Percentiles rank a stretch among this genome's conserved stretches.
These are phyloP conservation scores for Baryphthengus martii DNA, from an alignment of 2,113 vertebrate species.

Conservation along the genomic window DNA sequence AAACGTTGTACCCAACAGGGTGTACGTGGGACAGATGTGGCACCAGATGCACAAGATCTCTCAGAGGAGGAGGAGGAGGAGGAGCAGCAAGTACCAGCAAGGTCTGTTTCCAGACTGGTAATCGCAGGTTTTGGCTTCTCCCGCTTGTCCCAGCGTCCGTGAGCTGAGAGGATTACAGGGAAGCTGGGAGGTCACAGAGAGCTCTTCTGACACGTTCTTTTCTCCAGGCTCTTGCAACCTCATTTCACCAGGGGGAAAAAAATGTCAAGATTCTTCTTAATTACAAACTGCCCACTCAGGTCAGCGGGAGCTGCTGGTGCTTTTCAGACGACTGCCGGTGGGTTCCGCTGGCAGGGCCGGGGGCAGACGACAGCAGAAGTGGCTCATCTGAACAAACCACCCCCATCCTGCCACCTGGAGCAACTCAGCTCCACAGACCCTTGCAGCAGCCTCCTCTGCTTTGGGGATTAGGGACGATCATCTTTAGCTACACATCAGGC, in stretches of 20 bases:
- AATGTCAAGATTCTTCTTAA: neutral
- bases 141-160: accelerated
- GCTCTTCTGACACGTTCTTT: neutral
- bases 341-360: accelerated
- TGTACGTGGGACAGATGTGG: accelerated
- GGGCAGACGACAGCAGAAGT: accelerated
- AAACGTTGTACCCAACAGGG: neutral
- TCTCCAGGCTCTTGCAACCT: neutral
- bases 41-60: neutral
- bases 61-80: neutral
- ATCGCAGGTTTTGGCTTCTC: accelerated
- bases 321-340: accelerated
- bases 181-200: accelerated
- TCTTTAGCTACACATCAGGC: neutral
- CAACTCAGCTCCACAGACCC: neutral
- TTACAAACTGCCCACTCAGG: neutral
- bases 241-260: neutral
- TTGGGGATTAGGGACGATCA: neutral
- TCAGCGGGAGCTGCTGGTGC: neutral
- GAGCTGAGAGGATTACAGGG: neutral
- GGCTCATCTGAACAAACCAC: neutral
- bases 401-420: neutral
- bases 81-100: neutral
- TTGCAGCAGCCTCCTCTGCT: neutral
- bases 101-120: neutral